Evolutionary conservation across 2,888 invertebrate genomes (phyloP).

Genomic region (Polyommatus iphigenia): DNA sequence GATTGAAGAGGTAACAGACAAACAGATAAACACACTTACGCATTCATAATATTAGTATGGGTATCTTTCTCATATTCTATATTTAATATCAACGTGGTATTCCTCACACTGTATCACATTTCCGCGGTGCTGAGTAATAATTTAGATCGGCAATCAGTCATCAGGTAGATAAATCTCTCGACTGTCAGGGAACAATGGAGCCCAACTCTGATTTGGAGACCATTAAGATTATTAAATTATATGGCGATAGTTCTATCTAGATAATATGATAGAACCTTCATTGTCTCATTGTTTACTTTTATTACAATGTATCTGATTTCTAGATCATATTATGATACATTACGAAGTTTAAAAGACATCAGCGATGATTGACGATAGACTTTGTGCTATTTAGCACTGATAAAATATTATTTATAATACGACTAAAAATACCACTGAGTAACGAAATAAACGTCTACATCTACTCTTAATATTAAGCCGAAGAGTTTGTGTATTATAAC

Average conservation of each 20-base stretch:
- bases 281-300: not conserved
- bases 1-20: too few species aligned
- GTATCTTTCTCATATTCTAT: too few species aligned
- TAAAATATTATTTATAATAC: too few species aligned
- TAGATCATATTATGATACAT: not conserved
- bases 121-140: not conserved
- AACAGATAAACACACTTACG: too few species aligned
- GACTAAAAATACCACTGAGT: too few species aligned
- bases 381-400: too few species aligned
- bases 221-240: not conserved
- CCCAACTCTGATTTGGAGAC: not conserved
- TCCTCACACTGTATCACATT: not conserved
- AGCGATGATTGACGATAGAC: too few species aligned
- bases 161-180: not conserved
- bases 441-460: too few species aligned
- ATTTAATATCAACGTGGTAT: not conserved
- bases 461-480: too few species aligned
- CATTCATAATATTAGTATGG: too few species aligned
- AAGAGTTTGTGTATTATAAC: too few species aligned
- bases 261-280: not conserved
- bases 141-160: not conserved
- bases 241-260: not conserved
- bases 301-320: not conserved
- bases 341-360: too few species aligned
- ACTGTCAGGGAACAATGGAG: not conserved